Base-by-base conservation (phyloP, 2,888 invertebrate species). In the Dryobota labecula region DNA sequence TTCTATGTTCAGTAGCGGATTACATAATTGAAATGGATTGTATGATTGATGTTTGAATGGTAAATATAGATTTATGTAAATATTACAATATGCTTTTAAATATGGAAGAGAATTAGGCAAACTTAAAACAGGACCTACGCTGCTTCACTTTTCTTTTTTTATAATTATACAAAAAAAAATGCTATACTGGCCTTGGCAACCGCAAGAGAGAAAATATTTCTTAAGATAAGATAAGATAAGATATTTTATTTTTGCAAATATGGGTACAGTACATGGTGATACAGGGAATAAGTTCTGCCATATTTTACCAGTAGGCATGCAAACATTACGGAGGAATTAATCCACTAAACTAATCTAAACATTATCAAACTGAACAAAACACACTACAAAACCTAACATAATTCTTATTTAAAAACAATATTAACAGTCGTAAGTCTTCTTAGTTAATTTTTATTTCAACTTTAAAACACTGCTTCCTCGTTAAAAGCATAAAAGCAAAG, bases 361-460 rank as follows among this genome's bases (percentile, higher is more conserved):
- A n/a, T n/a, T n/a, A n/a, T n/a, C n/a, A n/a, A n/a, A n/a, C n/a
- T n/a, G n/a, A n/a, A n/a, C n/a, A n/a, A n/a, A n/a, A n/a, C n/a
- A n/a, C n/a, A n/a, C n/a, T n/a, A n/a, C n/a, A n/a, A n/a, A n/a
- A n/a, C n/a, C n/a, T n/a, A n/a, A n/a, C n/a, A n/a, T n/a, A n/a
- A n/a, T n/a, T n/a, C n/a, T n/a, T n/a, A n/a, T n/a, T n/a, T n/a
- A n/a, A n/a, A n/a, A n/a, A n/a, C n/a, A n/a, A n/a, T n/a, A n/a
- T n/a, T n/a, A n/a, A n/a, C n/a, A n/a, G n/a, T n/a, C n/a, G n/a
- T n/a, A n/a, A n/a, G n/a, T n/a, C n/a, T n/a, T n/a, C n/a, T n/a
- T n/a, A 33, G 6, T 53, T 58, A 53, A 58, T 75, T 73, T 53
- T 7, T 58, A 7, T 47, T 53, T 36, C 36, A 15, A 24, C 11